A percentile compares a stretch with the other conserved stretches of the same genome.
Evolutionary conservation across 1,140 invertebrate species (phyloP).

Genomic region (Phthorimaea operculella): DNA sequence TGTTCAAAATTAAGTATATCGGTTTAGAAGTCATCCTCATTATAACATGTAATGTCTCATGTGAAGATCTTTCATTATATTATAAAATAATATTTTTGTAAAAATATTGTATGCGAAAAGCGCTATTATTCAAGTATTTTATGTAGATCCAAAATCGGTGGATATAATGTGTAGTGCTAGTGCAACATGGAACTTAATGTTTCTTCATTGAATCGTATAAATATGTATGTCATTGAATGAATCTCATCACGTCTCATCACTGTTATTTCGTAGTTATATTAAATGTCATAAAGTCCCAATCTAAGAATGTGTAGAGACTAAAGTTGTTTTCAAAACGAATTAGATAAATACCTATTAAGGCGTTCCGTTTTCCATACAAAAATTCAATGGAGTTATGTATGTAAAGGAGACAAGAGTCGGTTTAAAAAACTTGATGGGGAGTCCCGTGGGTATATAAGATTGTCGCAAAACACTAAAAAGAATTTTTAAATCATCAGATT

Average conservation of each 20-base stretch:
- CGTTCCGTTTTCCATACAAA: too few relatives aligned
- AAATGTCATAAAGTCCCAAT: constrained; percentile 38
- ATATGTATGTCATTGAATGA: constrained; percentile 8
- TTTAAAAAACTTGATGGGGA: too few relatives aligned
- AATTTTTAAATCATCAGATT: too few relatives aligned
- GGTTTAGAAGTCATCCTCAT: constrained; percentile 12
- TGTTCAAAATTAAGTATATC: constrained; percentile 35
- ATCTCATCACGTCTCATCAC: constrained; percentile 23
- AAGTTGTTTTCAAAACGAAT: background rate
- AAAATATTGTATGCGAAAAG: constrained; percentile 34
- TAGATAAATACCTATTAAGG: too few relatives aligned
- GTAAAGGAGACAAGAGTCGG: too few relatives aligned
- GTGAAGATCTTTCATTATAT: constrained; percentile 23
- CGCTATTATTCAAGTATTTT: constrained; percentile 3
- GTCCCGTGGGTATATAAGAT: too few relatives aligned
- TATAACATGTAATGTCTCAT: background rate
- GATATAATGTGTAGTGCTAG: background rate
- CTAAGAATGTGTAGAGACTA: constrained; percentile 34
- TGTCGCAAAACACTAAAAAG: too few relatives aligned
- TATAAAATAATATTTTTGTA: constrained; percentile 64
- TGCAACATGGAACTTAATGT: background rate
- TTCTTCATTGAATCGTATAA: background rate
- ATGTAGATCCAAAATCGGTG: background rate
- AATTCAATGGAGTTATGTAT: too few relatives aligned
- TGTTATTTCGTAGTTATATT: constrained; percentile 17